Conservation (phyloP, 2,797 vertebrate genomes). For the Tiaroga cobitis region DNA sequence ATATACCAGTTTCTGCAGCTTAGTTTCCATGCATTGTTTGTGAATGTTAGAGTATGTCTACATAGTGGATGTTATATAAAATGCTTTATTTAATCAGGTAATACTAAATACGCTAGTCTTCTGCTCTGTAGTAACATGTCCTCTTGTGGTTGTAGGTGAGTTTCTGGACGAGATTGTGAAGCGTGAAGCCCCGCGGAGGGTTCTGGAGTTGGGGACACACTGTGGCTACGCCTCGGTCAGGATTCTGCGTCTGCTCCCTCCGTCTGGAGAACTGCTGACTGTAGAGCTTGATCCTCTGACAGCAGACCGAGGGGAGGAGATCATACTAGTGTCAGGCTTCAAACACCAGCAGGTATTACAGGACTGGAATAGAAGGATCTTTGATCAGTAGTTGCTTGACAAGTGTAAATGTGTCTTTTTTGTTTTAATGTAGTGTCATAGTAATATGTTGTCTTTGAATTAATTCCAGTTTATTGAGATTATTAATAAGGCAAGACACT, state of each 20-base stretch:
- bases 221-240: constrained; percentile 74
- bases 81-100: not conserved
- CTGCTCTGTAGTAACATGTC: not conserved
- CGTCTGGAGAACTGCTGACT: constrained; percentile 67
- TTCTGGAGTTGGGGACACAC: constrained; percentile 75
- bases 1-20: no score
- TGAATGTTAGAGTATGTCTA: no score
- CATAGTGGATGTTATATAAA: no score
- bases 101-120: not conserved
- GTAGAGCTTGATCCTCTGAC: constrained; percentile 72
- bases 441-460: not conserved
- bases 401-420: not conserved
- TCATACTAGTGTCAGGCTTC: constrained; percentile 77
- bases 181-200: constrained; percentile 54
- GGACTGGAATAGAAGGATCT: not conserved
- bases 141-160: constrained; percentile 55
- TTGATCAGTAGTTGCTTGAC: not conserved
- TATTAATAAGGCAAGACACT: no score
- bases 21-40: no score
- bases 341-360: constrained; percentile 70
- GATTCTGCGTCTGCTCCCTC: constrained; percentile 71
- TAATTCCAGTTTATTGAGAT: no score
- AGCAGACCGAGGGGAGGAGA: constrained; percentile 74
- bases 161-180: constrained; percentile 66
- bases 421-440: not conserved